Conservation (phyloP, 2,888 invertebrate species). For the Portevinia maculata region DNA sequence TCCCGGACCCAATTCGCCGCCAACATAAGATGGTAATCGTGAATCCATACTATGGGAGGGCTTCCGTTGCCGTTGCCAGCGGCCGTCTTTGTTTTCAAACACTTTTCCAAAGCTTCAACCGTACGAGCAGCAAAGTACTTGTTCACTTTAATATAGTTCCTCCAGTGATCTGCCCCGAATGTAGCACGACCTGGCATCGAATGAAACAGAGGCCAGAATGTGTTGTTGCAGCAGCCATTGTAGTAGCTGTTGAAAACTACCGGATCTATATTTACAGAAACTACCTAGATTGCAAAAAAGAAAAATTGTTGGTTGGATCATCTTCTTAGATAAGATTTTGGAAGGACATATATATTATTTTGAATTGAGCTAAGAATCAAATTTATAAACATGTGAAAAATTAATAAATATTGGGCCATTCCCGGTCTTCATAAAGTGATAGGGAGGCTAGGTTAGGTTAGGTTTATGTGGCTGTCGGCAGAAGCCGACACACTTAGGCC, state of each 20-base stretch:
- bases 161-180: conserved; percentile 92
- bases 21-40: conserved; percentile 97
- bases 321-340: too few relatives aligned
- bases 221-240: conserved; percentile 96
- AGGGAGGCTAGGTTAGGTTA: too few relatives aligned
- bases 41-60: conserved; percentile 94
- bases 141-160: conserved; percentile 91
- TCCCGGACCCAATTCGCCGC: conserved; percentile 96
- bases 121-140: conserved; percentile 92
- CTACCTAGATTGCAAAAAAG: conserved; percentile 85
- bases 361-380: conserved; percentile 6
- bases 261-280: conserved; percentile 90
- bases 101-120: conserved; percentile 86
- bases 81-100: conserved; percentile 83
- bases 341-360: too few relatives aligned
- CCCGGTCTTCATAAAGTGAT: too few relatives aligned
- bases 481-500: too few relatives aligned
- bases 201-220: conserved; percentile 96
- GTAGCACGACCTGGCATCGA: conserved; percentile 95
- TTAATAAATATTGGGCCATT: too few relatives aligned
- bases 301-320: conserved; percentile 1
- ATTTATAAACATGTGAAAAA: not conserved
- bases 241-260: conserved; percentile 93
- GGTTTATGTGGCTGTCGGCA: too few relatives aligned
- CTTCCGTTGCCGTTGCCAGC: conserved; percentile 80